These are phyloP conservation scores for Ferrisia virgata DNA, from an alignment of 2,888 invertebrate genomes.

Conservation along the genomic window DNA sequence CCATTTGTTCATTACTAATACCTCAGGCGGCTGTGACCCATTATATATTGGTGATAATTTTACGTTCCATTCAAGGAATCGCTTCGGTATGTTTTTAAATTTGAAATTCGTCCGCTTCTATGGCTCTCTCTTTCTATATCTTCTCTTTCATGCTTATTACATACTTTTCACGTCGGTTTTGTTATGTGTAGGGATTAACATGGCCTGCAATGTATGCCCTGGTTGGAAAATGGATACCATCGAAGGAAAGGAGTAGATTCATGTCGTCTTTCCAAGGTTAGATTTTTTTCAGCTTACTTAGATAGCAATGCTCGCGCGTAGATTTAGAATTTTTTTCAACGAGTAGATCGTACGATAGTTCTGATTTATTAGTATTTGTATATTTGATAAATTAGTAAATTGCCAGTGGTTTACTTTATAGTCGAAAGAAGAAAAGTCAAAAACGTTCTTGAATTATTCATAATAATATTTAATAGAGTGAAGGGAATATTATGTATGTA, in stretches of 20 bases:
- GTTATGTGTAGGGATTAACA: conserved; percentile 60
- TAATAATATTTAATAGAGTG: not conserved
- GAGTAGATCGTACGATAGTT: not conserved
- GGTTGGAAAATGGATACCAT: conserved; percentile 70
- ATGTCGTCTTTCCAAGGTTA: conserved; percentile 72
- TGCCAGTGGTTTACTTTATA: not conserved
- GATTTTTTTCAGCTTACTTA: conserved; percentile 27
- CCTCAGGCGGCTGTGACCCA: conserved; percentile 64
- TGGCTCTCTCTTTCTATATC: not conserved
- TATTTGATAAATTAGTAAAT: conserved; percentile 15
- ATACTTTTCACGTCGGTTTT: not conserved
- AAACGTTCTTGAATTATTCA: not conserved
- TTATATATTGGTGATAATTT: conserved; percentile 61
- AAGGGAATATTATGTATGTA: too few relatives aligned
- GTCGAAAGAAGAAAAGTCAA: not conserved
- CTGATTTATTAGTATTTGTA: not conserved
- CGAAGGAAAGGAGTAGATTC: conserved; percentile 67
- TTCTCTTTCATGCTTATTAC: not conserved
- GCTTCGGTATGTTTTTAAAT: conserved; percentile 61
- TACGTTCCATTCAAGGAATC: conserved; percentile 66
- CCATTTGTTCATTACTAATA: conserved; percentile 65
- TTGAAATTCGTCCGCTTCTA: not conserved
- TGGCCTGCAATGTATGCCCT: conserved; percentile 75
- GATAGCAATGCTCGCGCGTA: not conserved
- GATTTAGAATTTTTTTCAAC: not conserved